Conservation (phyloP, 2,797 vertebrate genomes). For the Pitangus sulphuratus region DNA sequence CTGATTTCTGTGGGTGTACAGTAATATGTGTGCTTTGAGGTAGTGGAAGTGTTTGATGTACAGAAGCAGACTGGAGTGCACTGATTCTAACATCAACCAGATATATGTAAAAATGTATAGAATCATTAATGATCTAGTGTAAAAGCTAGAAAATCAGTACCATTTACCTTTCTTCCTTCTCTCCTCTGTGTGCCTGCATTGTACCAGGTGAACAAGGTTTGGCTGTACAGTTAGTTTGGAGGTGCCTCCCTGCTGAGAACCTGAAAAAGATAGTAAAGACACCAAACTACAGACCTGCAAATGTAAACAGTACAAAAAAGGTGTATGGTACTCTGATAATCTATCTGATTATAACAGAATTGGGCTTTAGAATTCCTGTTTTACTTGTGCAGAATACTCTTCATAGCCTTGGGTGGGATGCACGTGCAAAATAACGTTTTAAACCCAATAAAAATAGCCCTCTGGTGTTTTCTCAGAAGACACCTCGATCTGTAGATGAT, state of each 20-base stretch:
- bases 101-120: not conserved
- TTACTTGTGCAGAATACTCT: not conserved
- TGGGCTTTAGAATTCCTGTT: not conserved
- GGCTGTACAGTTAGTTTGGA: not conserved
- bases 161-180: not conserved
- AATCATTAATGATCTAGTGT: not conserved
- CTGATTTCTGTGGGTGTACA: fast-evolving
- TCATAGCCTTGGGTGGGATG: not conserved
- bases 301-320: not conserved
- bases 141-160: not conserved
- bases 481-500: not conserved
- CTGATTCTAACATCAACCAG: fast-evolving
- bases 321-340: not conserved
- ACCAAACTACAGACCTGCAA: not conserved
- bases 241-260: not conserved
- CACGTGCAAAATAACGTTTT: not conserved
- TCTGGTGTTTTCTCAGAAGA: not conserved
- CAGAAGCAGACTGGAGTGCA: not conserved
- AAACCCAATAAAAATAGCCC: not conserved
- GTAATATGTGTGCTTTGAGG: not conserved
- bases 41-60: not conserved
- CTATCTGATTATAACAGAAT: not conserved
- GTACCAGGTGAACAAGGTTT: not conserved
- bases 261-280: not conserved
- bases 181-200: fast-evolving